These are phyloP conservation scores for Augochlorella aurata DNA, from an alignment of 2,888 invertebrate genomes.

Conservation along the genomic window DNA sequence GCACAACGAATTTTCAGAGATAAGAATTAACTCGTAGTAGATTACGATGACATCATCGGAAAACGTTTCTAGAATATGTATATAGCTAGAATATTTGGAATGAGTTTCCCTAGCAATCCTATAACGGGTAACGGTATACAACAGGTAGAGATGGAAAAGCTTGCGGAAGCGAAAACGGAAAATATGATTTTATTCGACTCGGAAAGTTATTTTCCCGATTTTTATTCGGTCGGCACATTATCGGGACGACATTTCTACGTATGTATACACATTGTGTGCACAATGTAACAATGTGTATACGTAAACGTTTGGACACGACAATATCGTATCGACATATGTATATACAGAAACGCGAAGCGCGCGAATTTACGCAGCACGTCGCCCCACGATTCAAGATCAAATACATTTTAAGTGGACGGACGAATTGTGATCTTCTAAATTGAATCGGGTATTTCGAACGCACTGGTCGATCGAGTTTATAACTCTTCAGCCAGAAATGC, in stretches of 20 bases:
- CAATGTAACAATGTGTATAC: background rate
- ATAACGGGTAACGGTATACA: no score
- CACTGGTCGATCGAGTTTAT: no score
- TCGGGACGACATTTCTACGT: background rate
- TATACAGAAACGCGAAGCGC: background rate
- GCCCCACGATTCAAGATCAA: conserved; percentile 29
- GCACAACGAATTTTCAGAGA: background rate
- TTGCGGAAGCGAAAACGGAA: background rate
- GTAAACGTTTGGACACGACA: background rate
- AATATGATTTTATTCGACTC: background rate
- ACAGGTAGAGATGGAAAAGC: no score
- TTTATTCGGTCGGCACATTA: background rate
- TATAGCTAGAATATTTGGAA: background rate
- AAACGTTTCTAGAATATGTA: background rate
- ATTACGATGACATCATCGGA: background rate
- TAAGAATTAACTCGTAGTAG: background rate
- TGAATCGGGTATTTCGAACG: no score
- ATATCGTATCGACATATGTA: no score
- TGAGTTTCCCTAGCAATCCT: no score
- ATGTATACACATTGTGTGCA: no score
- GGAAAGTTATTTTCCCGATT: background rate
- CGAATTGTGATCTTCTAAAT: no score
- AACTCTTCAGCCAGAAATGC: no score
- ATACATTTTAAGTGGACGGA: no score
- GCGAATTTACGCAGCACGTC: conserved; percentile 31